Evolutionary conservation across 2,888 invertebrate species (phyloP).

Genomic region (Steinernema scapterisci): DNA sequence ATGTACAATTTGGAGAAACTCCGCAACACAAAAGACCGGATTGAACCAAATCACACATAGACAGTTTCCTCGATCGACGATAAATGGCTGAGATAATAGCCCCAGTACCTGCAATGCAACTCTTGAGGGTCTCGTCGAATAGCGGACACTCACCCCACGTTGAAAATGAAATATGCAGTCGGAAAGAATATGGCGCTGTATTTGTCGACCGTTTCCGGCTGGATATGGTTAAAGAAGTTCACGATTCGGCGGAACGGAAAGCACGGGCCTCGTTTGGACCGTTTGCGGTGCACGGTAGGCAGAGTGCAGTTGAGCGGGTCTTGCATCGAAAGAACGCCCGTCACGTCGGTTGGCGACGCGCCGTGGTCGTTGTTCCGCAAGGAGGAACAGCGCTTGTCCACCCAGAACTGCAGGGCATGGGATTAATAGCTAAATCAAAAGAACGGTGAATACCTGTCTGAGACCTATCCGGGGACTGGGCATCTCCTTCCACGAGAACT

Average conservation of each 20-base stretch:
- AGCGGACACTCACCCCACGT: slow-evolving; percentile 54
- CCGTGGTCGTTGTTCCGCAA: slow-evolving; percentile 47
- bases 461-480: slow-evolving; percentile 65
- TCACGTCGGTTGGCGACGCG: slow-evolving; percentile 42
- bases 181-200: slow-evolving; percentile 67
- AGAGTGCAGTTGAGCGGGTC: slow-evolving; percentile 34
- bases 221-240: slow-evolving; percentile 45
- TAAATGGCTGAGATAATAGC: slow-evolving; percentile 63
- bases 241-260: slow-evolving; percentile 40
- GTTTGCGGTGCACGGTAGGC: slow-evolving; percentile 40
- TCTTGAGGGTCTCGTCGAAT: not conserved
- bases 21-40: not conserved
- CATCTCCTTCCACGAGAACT: slow-evolving; percentile 65
- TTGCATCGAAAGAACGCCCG: slow-evolving; percentile 37
- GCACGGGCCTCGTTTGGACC: slow-evolving; percentile 38
- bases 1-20: slow-evolving; percentile 3
- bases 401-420: slow-evolving; percentile 65
- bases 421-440: no score
- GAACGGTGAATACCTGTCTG: slow-evolving; percentile 49
- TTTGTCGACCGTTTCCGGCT: slow-evolving; percentile 65
- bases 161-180: slow-evolving; percentile 65
- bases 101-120: slow-evolving; percentile 54
- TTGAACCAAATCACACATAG: slow-evolving; percentile 11
- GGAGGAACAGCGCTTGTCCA: slow-evolving; percentile 60
- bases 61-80: slow-evolving; percentile 47